Percentiles rank a stretch among this genome's conserved stretches.
Evolutionary conservation across 2,888 invertebrate genomes (phyloP).

Genomic region (Tetragonisca angustula): DNA sequence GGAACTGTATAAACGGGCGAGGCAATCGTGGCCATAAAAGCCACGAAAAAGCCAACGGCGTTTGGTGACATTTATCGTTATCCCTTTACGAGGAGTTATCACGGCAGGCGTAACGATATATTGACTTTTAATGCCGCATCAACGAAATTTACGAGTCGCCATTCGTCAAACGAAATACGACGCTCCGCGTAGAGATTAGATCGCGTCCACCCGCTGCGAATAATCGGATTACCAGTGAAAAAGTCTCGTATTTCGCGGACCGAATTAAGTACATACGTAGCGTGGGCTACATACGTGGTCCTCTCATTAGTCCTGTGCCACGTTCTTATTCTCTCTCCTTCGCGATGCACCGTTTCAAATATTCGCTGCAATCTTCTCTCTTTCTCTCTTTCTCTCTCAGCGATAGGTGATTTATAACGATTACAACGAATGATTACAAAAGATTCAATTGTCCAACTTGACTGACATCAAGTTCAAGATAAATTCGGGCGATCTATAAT

Average conservation of each 20-base stretch:
- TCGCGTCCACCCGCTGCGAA: conserved; percentile 40
- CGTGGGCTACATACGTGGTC: neutral
- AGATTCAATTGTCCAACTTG: neutral
- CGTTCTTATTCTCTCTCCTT: neutral
- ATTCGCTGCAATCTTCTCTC: neutral
- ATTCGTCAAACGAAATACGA: conserved; percentile 68
- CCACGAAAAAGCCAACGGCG: conserved; percentile 49
- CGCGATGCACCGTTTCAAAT: neutral
- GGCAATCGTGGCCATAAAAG: conserved; percentile 48
- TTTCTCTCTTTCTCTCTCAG: neutral
- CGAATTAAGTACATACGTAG: conserved; percentile 11
- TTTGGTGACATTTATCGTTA: conserved; percentile 63
- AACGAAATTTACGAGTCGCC: conserved; percentile 62
- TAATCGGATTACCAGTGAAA: conserved; percentile 55
- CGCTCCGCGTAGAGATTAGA: conserved; percentile 59
- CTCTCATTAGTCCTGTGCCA: conserved; percentile 31
- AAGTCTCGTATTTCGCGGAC: conserved; percentile 59
- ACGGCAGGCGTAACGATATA: conserved; percentile 53
- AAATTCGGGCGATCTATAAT: too few species aligned
- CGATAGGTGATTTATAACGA: too few species aligned
- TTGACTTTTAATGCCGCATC: conserved; percentile 57
- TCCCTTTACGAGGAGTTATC: conserved; percentile 64
- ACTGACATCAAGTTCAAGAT: too few species aligned
- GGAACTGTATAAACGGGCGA: conserved; percentile 46
- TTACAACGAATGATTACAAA: too few species aligned